A percentile compares a stretch with the other conserved stretches of the same genome.
These are phyloP conservation scores for Panagrolaimus sp. DNA, from an alignment of 1,140 invertebrate genomes.

Conservation along the genomic window DNA sequence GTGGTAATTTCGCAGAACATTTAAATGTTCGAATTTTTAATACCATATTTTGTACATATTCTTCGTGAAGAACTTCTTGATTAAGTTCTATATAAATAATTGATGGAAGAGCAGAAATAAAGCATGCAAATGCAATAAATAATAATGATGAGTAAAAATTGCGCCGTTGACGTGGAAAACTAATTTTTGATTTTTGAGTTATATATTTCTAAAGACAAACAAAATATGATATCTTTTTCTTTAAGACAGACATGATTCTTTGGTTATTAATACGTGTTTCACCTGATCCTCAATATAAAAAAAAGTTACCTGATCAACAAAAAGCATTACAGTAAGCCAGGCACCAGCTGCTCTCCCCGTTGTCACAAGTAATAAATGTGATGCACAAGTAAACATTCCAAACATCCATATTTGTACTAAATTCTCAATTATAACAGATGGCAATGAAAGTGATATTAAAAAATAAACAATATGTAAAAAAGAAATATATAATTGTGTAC, in stretches of 20 bases:
- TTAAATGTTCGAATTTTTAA: conserved; percentile 4
- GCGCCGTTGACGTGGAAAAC: background rate
- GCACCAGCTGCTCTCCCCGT: conserved; percentile 2
- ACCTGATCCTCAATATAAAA: too few relatives aligned
- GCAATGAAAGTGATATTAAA: conserved; percentile 10
- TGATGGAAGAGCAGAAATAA: background rate
- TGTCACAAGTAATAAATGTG: background rate
- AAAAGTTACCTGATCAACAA: conserved; percentile 2
- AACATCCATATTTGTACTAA: conserved; percentile 20
- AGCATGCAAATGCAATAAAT: conserved; percentile 1
- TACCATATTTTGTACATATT: background rate
- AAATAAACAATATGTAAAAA: conserved; percentile 11
- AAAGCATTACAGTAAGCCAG: conserved; percentile 14
- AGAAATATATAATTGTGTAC: conserved; percentile 7
- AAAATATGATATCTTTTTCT: too few relatives aligned
- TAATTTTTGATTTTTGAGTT: background rate
- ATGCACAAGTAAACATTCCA: conserved; percentile 8
- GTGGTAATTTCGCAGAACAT: background rate
- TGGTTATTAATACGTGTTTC: too few relatives aligned
- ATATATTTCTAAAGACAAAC: too few relatives aligned
- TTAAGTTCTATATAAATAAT: conserved; percentile 4
- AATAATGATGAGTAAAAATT: background rate
- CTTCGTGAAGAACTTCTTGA: conserved; percentile 2
- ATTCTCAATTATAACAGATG: conserved; percentile 14
- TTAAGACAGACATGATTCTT: too few relatives aligned